Evolutionary conservation across 37 sponge, comb jelly and placozoan genomes (phyloP).

Genomic region (Bolinopsis microptera): DNA sequence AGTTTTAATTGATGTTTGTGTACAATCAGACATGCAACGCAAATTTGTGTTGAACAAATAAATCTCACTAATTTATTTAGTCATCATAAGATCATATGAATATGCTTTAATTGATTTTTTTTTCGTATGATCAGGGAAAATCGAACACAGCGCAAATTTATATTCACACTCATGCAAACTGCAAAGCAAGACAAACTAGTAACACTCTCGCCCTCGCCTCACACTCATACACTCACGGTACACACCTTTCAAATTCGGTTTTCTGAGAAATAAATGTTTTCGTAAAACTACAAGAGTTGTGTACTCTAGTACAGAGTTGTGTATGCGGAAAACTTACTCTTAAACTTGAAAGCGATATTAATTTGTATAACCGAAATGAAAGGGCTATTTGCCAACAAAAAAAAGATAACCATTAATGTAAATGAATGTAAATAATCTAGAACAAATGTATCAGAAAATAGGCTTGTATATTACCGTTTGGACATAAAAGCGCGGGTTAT

Average conservation of each 20-base stretch:
- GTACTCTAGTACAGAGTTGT: background rate
- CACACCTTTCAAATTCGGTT: background rate
- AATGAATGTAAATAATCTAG: too few species aligned
- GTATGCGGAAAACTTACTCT: background rate
- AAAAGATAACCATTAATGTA: too few species aligned
- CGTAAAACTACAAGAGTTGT: background rate
- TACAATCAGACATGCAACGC: background rate
- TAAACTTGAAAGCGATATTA: background rate
- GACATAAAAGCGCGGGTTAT: background rate
- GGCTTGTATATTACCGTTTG: background rate
- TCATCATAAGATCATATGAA: background rate
- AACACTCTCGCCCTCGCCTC: background rate
- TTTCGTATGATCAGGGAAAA: too few species aligned
- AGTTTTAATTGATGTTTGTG: too few species aligned
- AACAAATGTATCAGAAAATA: too few species aligned
- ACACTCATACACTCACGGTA: too few species aligned
- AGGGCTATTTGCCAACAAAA: too few species aligned
- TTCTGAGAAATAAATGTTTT: background rate
- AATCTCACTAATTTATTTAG: background rate
- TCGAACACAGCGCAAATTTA: background rate
- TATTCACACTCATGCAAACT: background rate
- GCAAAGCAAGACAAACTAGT: background rate
- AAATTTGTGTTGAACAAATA: background rate
- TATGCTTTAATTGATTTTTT: background rate
- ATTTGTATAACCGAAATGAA: too few species aligned